Percentiles rank a stretch among this genome's conserved stretches.
These are phyloP conservation scores for Mercenaria mercenaria DNA, from an alignment of 1,140 invertebrate species.

Conservation along the genomic window DNA sequence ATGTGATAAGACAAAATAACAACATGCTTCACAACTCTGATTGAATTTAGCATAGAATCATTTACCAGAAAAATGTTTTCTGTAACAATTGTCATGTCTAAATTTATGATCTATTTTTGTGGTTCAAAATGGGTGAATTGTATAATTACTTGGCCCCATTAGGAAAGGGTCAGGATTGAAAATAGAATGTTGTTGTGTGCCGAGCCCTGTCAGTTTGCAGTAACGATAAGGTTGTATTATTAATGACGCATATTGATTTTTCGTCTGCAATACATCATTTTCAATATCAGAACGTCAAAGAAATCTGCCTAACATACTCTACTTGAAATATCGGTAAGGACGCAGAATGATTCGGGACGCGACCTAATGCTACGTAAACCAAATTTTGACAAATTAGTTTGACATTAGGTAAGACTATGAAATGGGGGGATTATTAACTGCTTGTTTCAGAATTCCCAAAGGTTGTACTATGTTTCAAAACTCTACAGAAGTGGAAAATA, in stretches of 20 bases:
- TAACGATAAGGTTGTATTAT: slow-evolving; percentile 64
- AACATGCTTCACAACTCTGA: slow-evolving; percentile 35
- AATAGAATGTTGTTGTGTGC: slow-evolving; percentile 30
- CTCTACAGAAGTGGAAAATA: slow-evolving; percentile 38
- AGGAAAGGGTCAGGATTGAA: slow-evolving; percentile 55
- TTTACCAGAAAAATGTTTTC: slow-evolving; percentile 39
- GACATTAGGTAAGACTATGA: slow-evolving; percentile 57
- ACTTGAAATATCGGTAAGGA: slow-evolving; percentile 61
- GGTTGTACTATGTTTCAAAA: slow-evolving; percentile 44
- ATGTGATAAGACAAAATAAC: slow-evolving; percentile 44
- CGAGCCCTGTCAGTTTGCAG: slow-evolving; percentile 57
- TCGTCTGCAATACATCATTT: slow-evolving; percentile 67
- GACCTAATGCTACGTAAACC: slow-evolving; percentile 56
- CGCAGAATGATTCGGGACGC: neutral
- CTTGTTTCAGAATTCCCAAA: slow-evolving; percentile 38
- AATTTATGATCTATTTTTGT: slow-evolving; percentile 34
- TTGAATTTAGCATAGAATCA: slow-evolving; percentile 38
- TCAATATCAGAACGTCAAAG: slow-evolving; percentile 67
- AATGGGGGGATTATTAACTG: slow-evolving; percentile 45
- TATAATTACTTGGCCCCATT: slow-evolving; percentile 67
- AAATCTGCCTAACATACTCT: slow-evolving; percentile 61
- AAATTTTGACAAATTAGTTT: slow-evolving; percentile 68
- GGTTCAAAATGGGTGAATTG: slow-evolving; percentile 58
- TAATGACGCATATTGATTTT: slow-evolving; percentile 66
- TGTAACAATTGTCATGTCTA: slow-evolving; percentile 45